Evolutionary conservation across 2,888 invertebrate species (phyloP).

Genomic region (Deladenus siricidicola): DNA sequence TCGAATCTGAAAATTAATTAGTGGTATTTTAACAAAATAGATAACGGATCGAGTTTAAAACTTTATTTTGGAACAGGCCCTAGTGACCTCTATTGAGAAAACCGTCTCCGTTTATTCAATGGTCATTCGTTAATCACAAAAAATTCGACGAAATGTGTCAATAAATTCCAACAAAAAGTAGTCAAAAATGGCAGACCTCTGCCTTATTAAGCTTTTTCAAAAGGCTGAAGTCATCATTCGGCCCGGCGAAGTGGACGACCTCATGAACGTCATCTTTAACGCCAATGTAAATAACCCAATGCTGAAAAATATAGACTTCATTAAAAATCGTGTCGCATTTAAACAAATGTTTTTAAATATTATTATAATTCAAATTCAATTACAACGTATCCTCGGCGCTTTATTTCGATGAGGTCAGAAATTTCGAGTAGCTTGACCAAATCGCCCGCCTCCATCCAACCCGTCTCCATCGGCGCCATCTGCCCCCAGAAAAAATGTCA

Average conservation of each 20-base stretch:
- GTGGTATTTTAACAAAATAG: not conserved
- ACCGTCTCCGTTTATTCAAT: too few species aligned
- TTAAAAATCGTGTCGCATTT: too few species aligned
- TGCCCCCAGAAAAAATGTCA: too few species aligned
- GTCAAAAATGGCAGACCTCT: constrained; percentile 10
- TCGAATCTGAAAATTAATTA: constrained; percentile 35
- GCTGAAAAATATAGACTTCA: constrained; percentile 30
- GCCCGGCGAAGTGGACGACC: constrained; percentile 35
- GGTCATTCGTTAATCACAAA: too few species aligned
- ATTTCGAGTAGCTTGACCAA: not conserved
- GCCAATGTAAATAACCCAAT: constrained; percentile 45
- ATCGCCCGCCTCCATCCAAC: not conserved
- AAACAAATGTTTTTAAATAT: too few species aligned
- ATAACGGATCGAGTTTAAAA: not conserved
- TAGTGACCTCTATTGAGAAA: too few species aligned
- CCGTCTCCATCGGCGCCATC: too few species aligned
- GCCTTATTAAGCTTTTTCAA: constrained; percentile 1
- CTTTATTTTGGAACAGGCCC: too few species aligned
- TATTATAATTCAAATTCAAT: not conserved
- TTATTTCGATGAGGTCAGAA: not conserved
- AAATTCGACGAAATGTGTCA: too few species aligned
- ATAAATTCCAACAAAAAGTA: too few species aligned
- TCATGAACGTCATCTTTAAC: constrained; percentile 22
- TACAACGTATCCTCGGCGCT: not conserved
- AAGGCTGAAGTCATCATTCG: constrained; percentile 31